phyloP scores from a whole-genome alignment of 1,140 invertebrate species.

The Drosophila kurseongensis region DNA sequence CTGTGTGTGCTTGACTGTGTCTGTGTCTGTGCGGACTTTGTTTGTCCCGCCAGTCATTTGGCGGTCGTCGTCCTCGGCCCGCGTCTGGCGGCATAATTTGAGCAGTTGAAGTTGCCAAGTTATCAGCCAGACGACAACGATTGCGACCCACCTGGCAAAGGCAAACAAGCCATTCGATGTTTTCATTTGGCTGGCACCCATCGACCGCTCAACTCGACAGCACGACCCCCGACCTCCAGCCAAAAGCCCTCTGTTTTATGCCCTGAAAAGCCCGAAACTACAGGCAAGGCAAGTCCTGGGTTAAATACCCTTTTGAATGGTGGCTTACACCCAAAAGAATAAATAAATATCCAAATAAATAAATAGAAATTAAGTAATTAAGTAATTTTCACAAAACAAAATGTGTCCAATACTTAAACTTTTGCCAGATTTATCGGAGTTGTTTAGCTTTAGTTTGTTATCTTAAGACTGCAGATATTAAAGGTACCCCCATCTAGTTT shows the following conservation, averaged over 20 bases:
- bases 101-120: slow-evolving; percentile 70
- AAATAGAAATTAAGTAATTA: no score
- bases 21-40: slow-evolving; percentile 24
- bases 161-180: slow-evolving; percentile 81
- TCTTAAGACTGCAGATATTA: background rate
- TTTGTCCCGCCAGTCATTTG: slow-evolving; percentile 74
- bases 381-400: no score
- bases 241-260: slow-evolving; percentile 46
- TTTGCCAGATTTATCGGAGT: no score
- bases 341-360: no score
- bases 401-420: no score
- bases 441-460: no score
- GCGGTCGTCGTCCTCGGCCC: slow-evolving; percentile 73
- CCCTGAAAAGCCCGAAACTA: slow-evolving; percentile 9
- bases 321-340: background rate
- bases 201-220: slow-evolving; percentile 51
- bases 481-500: background rate
- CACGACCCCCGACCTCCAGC: slow-evolving; percentile 20
- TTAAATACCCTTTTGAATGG: slow-evolving; percentile 20
- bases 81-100: slow-evolving; percentile 74
- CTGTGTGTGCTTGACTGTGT: slow-evolving; percentile 23
- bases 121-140: slow-evolving; percentile 66
- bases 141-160: slow-evolving; percentile 64
- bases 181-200: slow-evolving; percentile 73
- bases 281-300: slow-evolving; percentile 2